phyloP scores from a whole-genome alignment of 2,888 invertebrate species.

The Eupithecia subumbrata region DNA sequence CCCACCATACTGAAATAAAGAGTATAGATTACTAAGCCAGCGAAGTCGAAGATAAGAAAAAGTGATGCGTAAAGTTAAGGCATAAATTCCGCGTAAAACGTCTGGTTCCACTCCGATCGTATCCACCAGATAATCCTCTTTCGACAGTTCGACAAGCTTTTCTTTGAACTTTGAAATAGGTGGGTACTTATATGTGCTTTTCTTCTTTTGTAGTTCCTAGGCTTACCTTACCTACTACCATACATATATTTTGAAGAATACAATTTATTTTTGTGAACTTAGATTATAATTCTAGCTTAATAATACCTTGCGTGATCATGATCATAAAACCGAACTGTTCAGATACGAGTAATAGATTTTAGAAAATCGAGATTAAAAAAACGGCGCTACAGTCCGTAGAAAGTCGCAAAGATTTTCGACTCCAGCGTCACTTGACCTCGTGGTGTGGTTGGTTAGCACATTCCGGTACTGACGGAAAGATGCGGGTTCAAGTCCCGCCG shows the following conservation, averaged over 20 bases:
- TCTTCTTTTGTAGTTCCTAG: not conserved
- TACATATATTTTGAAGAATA: not conserved
- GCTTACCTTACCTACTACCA: not conserved
- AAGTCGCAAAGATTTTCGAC: too few species aligned
- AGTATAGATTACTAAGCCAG: slow-evolving; percentile 58
- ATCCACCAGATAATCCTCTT: slow-evolving; percentile 73
- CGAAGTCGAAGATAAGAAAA: slow-evolving; percentile 74
- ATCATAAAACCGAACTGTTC: not conserved
- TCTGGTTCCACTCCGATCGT: slow-evolving; percentile 72
- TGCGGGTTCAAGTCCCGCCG: too few species aligned
- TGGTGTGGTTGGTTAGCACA: too few species aligned
- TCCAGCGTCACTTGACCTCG: too few species aligned
- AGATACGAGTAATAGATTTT: not conserved
- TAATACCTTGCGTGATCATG: not conserved
- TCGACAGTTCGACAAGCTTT: slow-evolving; percentile 72
- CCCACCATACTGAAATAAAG: slow-evolving; percentile 24
- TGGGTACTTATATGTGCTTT: slow-evolving; percentile 10
- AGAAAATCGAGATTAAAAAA: too few species aligned
- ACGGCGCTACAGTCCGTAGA: too few species aligned
- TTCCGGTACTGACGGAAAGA: too few species aligned
- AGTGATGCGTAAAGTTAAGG: slow-evolving; percentile 77
- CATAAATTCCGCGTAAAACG: slow-evolving; percentile 76
- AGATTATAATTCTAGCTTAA: not conserved
- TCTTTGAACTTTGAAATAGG: slow-evolving; percentile 30
- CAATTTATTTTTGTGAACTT: not conserved